Percentiles rank a stretch among this genome's conserved stretches.
Conservation (phyloP, 2,888 invertebrate genomes). For the Stenurella melanura region DNA sequence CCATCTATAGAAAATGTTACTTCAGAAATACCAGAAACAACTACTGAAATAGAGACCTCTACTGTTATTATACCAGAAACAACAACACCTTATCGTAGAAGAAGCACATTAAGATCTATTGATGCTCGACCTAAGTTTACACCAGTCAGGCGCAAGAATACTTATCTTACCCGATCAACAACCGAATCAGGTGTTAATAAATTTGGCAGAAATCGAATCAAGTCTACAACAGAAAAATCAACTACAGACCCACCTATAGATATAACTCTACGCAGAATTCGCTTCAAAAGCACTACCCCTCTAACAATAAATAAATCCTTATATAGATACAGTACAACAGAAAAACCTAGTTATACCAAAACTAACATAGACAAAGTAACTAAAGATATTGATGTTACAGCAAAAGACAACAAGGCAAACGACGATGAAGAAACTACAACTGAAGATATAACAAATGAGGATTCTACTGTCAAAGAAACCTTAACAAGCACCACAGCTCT, state of each 20-base stretch:
- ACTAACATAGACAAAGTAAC: background rate
- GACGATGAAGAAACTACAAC: constrained; percentile 20
- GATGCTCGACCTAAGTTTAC: constrained; percentile 57
- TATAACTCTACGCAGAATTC: background rate
- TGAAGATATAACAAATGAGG: constrained; percentile 12
- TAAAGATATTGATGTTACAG: background rate
- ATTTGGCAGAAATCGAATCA: constrained; percentile 49
- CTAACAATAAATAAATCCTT: constrained; percentile 49
- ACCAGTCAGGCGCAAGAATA: constrained; percentile 46
- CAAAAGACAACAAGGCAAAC: constrained; percentile 12
- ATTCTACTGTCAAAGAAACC: background rate
- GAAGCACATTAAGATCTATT: constrained; percentile 57
- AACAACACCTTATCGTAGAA: constrained; percentile 52
- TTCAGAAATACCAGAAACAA: constrained; percentile 9
- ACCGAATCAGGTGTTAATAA: constrained; percentile 50
- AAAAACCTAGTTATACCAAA: constrained; percentile 29
- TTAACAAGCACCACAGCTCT: background rate
- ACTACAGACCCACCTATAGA: background rate
- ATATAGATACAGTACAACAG: constrained; percentile 56
- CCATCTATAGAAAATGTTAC: background rate
- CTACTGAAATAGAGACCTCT: constrained; percentile 35
- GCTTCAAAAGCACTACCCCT: constrained; percentile 41
- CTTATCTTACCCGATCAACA: constrained; percentile 43
- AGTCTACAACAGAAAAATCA: constrained; percentile 44
- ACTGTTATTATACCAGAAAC: constrained; percentile 41